Evolutionary conservation across 1,140 invertebrate species (phyloP).

Genomic region (Drosophila persimilis): DNA sequence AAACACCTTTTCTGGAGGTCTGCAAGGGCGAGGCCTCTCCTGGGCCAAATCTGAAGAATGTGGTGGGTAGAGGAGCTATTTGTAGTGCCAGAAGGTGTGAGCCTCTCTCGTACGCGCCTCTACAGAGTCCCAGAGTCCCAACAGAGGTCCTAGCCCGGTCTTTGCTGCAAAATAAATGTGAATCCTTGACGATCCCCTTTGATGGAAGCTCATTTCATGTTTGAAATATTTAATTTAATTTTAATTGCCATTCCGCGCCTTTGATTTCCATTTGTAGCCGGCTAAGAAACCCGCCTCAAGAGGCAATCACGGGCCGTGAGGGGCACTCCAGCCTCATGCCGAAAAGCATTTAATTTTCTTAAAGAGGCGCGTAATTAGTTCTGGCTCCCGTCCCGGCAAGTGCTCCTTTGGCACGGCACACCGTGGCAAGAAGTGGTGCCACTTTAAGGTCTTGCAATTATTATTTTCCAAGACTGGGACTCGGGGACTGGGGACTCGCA

Average conservation of each 20-base stretch:
- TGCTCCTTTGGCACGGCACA: constrained; percentile 22
- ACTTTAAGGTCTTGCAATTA: constrained; percentile 70
- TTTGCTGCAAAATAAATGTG: no score
- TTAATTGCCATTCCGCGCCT: constrained; percentile 70
- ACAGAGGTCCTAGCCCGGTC: no score
- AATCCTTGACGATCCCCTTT: no score
- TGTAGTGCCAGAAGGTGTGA: no score
- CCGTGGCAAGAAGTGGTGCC: constrained; percentile 25
- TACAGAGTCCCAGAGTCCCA: no score
- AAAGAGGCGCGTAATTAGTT: constrained; percentile 78
- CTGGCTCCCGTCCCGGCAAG: constrained; percentile 28
- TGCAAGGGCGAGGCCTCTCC: no score
- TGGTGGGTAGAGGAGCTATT: no score
- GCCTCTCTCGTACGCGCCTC: no score
- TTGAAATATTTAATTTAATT: constrained; percentile 61
- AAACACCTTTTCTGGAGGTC: no score
- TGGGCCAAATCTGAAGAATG: no score
- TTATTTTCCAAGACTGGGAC: constrained; percentile 25
- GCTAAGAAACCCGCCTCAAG: constrained; percentile 59
- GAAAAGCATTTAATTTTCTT: constrained; percentile 79
- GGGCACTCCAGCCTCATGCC: constrained; percentile 64
- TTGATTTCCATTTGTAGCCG: constrained; percentile 54
- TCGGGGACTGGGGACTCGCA: neutral
- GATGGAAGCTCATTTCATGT: constrained; percentile 37
- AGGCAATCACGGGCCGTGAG: constrained; percentile 69